Evolutionary conservation across 2,113 vertebrate species (phyloP).

Genomic region (Takifugu flavidus): DNA sequence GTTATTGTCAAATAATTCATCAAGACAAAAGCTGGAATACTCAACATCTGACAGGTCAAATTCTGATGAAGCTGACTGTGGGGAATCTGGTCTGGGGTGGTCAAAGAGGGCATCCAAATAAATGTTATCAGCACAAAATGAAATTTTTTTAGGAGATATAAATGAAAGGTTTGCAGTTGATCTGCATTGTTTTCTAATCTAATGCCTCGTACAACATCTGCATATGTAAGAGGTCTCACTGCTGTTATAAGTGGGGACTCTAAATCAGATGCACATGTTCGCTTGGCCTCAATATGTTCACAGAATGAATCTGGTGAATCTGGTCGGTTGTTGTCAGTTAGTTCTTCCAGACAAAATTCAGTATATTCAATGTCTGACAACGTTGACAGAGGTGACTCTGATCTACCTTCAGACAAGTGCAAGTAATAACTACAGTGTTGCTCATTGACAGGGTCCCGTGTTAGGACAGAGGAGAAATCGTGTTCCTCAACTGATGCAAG

Average conservation of each 20-base stretch:
- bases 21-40: not conserved
- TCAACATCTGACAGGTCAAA: constrained; percentile 14
- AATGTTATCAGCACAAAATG: constrained; percentile 7
- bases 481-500: not conserved
- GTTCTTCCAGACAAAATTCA: not conserved
- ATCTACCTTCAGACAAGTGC: not conserved
- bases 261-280: no score
- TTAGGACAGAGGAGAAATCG: not conserved
- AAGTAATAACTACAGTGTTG: constrained; percentile 33
- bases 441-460: not conserved
- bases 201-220: constrained; percentile 4
- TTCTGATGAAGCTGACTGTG: constrained; percentile 15
- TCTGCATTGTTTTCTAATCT: not conserved
- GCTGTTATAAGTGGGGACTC: not conserved
- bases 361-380: constrained; percentile 8
- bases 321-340: constrained; percentile 2
- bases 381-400: constrained; percentile 2
- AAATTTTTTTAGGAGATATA: constrained; percentile 3
- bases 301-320: constrained; percentile 20
- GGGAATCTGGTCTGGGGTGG: constrained; percentile 14
- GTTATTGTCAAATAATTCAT: constrained; percentile 4
- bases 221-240: not conserved
- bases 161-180: not conserved
- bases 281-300: not conserved
- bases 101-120: constrained; percentile 12